Conservation (phyloP, 2,797 vertebrate species). For the Alcedo quadribrachys region DNA sequence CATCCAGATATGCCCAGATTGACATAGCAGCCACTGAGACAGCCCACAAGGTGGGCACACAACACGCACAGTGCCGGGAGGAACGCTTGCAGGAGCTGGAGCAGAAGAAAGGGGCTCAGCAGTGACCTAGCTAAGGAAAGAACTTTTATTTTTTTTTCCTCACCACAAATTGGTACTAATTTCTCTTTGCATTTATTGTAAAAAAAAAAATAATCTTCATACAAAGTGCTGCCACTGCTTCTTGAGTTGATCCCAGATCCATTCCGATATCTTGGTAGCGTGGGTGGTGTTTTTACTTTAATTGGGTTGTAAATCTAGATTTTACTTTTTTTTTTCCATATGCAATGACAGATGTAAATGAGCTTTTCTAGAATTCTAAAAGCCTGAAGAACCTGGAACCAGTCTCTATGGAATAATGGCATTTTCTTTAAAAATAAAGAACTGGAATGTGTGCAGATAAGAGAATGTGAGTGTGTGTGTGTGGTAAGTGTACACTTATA, state of each 20-base stretch:
- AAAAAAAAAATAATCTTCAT: not conserved
- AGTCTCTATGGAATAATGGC: slow-evolving; percentile 34
- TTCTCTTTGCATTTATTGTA: not conserved
- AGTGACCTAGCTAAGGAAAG: slow-evolving; percentile 56
- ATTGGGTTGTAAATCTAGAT: slow-evolving; percentile 19
- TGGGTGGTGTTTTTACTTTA: not conserved
- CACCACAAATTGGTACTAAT: not conserved
- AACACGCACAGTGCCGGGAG: slow-evolving; percentile 82
- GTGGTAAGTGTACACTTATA: not conserved
- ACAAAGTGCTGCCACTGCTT: not conserved
- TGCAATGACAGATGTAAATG: not conserved
- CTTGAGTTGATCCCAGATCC: slow-evolving; percentile 55
- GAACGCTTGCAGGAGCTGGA: slow-evolving; percentile 84
- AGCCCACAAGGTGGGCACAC: slow-evolving; percentile 84
- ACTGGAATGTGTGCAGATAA: slow-evolving; percentile 28
- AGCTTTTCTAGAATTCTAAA: slow-evolving; percentile 26
- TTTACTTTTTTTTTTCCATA: not conserved
- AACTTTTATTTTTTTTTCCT: not conserved
- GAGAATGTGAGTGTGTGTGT: not conserved
- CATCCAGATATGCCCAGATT: slow-evolving; percentile 87
- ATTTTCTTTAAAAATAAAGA: slow-evolving; percentile 50
- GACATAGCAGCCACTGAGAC: slow-evolving; percentile 86
- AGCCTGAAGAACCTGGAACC: not conserved
- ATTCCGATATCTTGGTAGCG: slow-evolving; percentile 66
- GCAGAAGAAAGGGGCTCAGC: slow-evolving; percentile 78